Conservation (phyloP, 1,140 invertebrate genomes). For the Sitophilus oryzae region DNA sequence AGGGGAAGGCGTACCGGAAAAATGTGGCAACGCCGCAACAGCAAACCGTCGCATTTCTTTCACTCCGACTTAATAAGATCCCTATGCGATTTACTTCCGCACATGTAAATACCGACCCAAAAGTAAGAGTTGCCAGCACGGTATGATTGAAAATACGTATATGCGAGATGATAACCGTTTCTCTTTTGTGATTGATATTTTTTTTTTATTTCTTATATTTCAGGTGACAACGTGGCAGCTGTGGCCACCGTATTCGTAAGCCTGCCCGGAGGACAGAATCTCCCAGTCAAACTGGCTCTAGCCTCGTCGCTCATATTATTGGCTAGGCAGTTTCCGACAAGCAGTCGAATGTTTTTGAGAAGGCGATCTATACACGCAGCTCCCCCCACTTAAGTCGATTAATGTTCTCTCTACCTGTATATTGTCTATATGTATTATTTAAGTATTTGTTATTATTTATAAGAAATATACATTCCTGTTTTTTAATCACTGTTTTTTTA, state of each 20-base stretch:
- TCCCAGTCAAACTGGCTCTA: slow-evolving; percentile 65
- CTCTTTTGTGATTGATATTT: no score
- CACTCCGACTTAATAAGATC: no score
- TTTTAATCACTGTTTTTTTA: slow-evolving; percentile 2
- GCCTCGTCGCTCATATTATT: slow-evolving; percentile 69
- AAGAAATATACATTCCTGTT: slow-evolving; percentile 24
- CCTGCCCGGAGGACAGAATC: slow-evolving; percentile 71
- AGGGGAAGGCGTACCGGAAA: no score
- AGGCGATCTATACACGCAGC: slow-evolving; percentile 54
- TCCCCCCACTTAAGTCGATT: slow-evolving; percentile 38
- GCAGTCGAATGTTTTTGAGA: slow-evolving; percentile 55
- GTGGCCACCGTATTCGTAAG: slow-evolving; percentile 85
- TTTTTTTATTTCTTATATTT: slow-evolving; percentile 1
- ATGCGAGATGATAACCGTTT: no score
- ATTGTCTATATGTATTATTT: slow-evolving; percentile 20
- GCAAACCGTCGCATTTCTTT: no score
- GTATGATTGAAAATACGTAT: no score
- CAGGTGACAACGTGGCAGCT: slow-evolving; percentile 75
- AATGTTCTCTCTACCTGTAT: slow-evolving; percentile 4
- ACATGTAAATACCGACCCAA: no score
- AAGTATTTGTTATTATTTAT: slow-evolving; percentile 27
- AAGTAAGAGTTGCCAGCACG: no score
- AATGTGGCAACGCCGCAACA: no score
- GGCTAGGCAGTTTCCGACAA: slow-evolving; percentile 55
- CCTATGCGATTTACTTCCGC: no score